Conservation (phyloP, 1,140 invertebrate species). For the Atopsyche davidsoni region DNA sequence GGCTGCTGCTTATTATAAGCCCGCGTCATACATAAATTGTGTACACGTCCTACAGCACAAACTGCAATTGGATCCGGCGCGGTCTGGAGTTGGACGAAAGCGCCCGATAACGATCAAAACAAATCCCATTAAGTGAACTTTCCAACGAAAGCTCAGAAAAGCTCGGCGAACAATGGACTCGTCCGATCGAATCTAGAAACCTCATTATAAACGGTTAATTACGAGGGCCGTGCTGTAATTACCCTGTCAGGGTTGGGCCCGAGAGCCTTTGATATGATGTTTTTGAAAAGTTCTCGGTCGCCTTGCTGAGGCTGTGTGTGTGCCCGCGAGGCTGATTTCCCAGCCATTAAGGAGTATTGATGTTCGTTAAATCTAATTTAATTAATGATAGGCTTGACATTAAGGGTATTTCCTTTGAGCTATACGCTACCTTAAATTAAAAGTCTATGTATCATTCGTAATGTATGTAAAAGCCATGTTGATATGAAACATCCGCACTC, state of each 20-base stretch:
- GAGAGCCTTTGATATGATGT: conserved; percentile 30
- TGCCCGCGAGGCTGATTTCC: no score
- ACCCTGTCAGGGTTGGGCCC: conserved; percentile 29
- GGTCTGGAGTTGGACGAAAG: conserved; percentile 23
- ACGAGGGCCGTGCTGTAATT: conserved; percentile 28
- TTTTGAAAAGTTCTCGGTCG: conserved; percentile 28
- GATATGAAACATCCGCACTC: no score
- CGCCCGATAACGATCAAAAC: conserved; percentile 30
- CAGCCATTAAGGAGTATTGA: no score
- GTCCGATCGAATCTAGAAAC: conserved; percentile 31
- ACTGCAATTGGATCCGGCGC: not conserved
- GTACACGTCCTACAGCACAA: not conserved
- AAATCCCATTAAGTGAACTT: conserved; percentile 31
- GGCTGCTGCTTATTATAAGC: no score
- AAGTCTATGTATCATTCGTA: no score
- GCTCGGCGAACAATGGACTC: conserved; percentile 27
- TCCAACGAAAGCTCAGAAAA: conserved; percentile 26
- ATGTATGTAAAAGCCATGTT: no score
- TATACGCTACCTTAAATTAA: no score
- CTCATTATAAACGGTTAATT: conserved; percentile 32
- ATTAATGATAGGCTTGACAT: no score
- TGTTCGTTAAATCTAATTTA: no score
- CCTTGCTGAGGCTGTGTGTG: no score
- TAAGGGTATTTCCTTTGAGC: no score
- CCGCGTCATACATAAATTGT: not conserved